Evolutionary conservation across 2,113 vertebrate species (phyloP).

Genomic region (Clinocottus analis): DNA sequence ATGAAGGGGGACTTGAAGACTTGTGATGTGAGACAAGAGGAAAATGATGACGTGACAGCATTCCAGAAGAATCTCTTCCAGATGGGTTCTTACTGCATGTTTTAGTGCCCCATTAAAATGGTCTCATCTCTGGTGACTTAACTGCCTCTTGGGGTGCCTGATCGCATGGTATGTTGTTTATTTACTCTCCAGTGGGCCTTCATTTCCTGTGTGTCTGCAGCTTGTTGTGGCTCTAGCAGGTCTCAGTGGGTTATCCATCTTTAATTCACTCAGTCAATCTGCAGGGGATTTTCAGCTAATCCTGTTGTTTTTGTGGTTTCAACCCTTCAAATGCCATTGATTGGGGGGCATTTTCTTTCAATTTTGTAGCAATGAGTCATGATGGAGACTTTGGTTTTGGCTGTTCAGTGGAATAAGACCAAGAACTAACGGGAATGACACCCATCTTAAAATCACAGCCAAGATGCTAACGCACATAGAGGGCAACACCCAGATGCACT

Average conservation of each 20-base stretch:
- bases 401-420: not conserved
- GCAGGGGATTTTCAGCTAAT: constrained; percentile 46
- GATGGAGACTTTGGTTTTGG: not conserved
- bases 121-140: constrained; percentile 73
- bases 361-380: constrained; percentile 2
- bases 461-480: not conserved
- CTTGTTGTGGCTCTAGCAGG: constrained; percentile 38
- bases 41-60: constrained; percentile 59
- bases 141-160: constrained; percentile 67
- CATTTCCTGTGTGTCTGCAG: constrained; percentile 78
- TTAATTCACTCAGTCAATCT: constrained; percentile 61
- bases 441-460: not conserved
- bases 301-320: constrained; percentile 45
- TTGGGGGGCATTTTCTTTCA: constrained; percentile 10
- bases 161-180: constrained; percentile 79
- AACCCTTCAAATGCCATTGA: constrained; percentile 27
- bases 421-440: not conserved
- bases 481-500: not conserved
- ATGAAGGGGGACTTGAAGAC: constrained; percentile 14
- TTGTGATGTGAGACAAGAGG: constrained; percentile 24
- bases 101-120: constrained; percentile 74
- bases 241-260: constrained; percentile 50
- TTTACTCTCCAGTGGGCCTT: constrained; percentile 74
- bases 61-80: constrained; percentile 77
- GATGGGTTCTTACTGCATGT: constrained; percentile 69